phyloP scores from a whole-genome alignment of 2,113 vertebrate species.

The Sceloporus undulatus region DNA sequence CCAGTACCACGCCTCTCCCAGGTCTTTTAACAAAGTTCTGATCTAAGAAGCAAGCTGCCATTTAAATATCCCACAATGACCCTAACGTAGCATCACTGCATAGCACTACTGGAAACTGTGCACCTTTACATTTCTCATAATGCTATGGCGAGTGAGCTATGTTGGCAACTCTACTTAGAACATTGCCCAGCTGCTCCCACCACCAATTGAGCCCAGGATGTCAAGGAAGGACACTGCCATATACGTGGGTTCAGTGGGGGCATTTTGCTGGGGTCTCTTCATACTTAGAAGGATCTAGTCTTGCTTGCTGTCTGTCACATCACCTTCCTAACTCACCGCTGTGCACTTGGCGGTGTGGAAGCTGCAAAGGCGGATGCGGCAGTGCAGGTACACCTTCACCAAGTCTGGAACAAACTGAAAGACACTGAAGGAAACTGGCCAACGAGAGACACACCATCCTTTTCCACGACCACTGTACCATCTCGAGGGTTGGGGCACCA shows the following conservation, averaged over 20 bases:
- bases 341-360: slow-evolving; percentile 56
- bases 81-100: background rate
- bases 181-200: background rate
- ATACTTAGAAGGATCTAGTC: background rate
- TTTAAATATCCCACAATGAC: background rate
- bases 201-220: background rate
- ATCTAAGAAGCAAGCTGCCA: background rate
- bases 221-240: background rate
- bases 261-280: background rate
- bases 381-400: slow-evolving; percentile 73
- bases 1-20: too few species aligned
- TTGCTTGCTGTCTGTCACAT: background rate
- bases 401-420: slow-evolving; percentile 67
- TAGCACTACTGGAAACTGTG: background rate
- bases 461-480: slow-evolving; percentile 64
- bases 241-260: too few species aligned
- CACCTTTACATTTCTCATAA: background rate
- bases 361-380: slow-evolving; percentile 73
- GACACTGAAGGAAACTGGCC: slow-evolving; percentile 77
- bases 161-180: background rate
- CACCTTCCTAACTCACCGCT: slow-evolving; percentile 46
- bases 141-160: background rate
- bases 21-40: too few species aligned
- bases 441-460: slow-evolving; percentile 70
- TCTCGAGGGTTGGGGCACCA: slow-evolving; percentile 74